Base-by-base conservation (phyloP, 2,797 vertebrate species). In the Cacajao melanocephalus region DNA sequence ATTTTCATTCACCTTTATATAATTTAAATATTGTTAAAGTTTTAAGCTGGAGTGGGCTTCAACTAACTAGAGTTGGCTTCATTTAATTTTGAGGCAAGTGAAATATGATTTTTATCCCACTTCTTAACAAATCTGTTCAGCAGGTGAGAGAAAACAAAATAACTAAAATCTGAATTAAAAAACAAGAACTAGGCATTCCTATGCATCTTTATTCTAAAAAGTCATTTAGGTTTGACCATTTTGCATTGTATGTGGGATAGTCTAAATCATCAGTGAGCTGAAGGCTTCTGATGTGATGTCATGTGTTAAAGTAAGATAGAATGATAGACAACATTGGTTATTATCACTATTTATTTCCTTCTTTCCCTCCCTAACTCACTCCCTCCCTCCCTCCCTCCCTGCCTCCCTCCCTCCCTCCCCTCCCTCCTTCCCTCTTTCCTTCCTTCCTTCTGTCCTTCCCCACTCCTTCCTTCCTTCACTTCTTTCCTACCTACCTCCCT, bases 101-200 rank as follows among this genome's bases (percentile, higher is more conserved):
- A 91, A 86, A 30, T 79, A 73, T 83, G 8, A 30, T n/a, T 82
- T 82, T 88, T 15, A 14, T 93, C 41, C 22, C 2, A 36, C 91
- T 97, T 88, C 67, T 78, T 52, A 78, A 82, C 58, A 91, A 93
- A 84, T 85, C 14, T 76, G 19, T 50, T 78, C 30, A 73, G 78
- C 19, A 87, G 24, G 1, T 67, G 20, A 93, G 13, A 91, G 12
- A 75, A 94, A 94, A 82, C 61, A 93, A 78, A 9, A 10, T 52
- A 90, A 41, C 41, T 87, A n/a, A 89, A 76, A 70, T 3, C 39
- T 72, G n/a, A 94, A 75, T 50, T 83, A 20, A 88, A 90, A 61
- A 61, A 12, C 61, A 44, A 93, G 19, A 93, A 79, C 14, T 15
- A 13, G 26, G 20, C 6, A 75, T 76, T 57, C 0, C 15, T 76